Evolutionary conservation across 1,140 invertebrate genomes (phyloP), one percentile per base, ranked within the genome.

Genomic region (Pogonomyrmex barbatus): DNA sequence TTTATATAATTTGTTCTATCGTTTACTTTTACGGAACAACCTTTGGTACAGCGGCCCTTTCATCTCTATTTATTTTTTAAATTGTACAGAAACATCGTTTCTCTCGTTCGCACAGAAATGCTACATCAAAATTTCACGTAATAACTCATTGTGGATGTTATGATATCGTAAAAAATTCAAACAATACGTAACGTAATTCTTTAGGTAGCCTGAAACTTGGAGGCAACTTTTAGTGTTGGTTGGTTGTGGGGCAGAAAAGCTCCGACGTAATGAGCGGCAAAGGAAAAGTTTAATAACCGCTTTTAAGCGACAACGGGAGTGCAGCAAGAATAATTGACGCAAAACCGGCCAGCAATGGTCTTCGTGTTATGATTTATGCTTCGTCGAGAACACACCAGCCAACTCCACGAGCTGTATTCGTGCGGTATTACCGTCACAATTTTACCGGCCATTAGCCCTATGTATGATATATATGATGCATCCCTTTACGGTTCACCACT

Each of bases 381-480:
- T 62, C 39, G 33, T 86, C 50, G 77, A 5, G 33, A 87, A 87
- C 45, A 84, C 52, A 42, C 42, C 68, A 45, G 47, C 30, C 56
- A 82, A 86, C 63, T 81, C 47, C n/a, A 70, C 60, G 39, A 81
- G 24, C 24, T 85, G 86, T n/a, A n/a, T 83, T 79, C 65, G 54
- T 68, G 62, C 56, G 36, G 78, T 81, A 76, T 90, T 88, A 88
- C 82, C 71, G 89, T 84, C 83, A 79, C 79, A 88, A 88, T 91
- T 91, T 91, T 73, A 86, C 77, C 84, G 79, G 60, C 78, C 89
- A 90, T 91, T 90, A 91, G 45, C 77, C 47, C 33, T 33, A 12
- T 70, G 50, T 75, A 70, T 81, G 73, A 89, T 33, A 12, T 70
- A 50, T 75, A 70, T 81, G 73, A 89, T 88, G 50, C 56, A 87